Evolutionary conservation across 2,797 vertebrate genomes (phyloP).

Genomic region (Carduelis carduelis): DNA sequence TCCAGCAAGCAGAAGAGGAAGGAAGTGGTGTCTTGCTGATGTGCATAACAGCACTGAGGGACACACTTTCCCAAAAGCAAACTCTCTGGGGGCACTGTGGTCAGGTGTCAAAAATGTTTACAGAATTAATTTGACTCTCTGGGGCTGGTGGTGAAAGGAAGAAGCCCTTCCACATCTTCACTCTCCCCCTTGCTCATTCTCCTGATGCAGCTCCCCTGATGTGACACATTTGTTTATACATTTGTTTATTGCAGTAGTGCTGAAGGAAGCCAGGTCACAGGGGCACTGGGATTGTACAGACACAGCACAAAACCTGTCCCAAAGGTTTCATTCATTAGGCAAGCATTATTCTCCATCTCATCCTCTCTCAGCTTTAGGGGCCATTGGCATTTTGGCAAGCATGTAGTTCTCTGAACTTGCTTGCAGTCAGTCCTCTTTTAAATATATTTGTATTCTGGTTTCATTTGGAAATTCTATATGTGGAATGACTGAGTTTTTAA

Average conservation of each 20-base stretch:
- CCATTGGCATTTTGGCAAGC: neutral
- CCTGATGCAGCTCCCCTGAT: neutral
- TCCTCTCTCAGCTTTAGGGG: neutral
- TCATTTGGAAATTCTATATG: neutral
- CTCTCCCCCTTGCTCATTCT: neutral
- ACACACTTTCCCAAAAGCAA: neutral
- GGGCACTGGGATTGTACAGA: neutral
- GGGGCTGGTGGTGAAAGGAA: accelerated
- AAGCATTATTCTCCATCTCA: neutral
- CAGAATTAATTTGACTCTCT: neutral
- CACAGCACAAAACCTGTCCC: neutral
- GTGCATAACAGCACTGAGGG: neutral
- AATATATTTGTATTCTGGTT: neutral
- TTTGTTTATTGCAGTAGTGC: neutral
- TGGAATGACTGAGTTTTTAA: neutral
- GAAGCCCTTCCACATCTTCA: neutral
- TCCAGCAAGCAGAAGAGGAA: neutral
- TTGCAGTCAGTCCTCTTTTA: neutral
- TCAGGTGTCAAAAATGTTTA: neutral
- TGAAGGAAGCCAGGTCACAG: neutral
- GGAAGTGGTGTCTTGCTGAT: neutral
- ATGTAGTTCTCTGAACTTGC: neutral
- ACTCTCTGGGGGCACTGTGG: neutral
- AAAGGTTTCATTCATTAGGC: neutral
- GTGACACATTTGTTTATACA: neutral